Conservation (phyloP, 2,113 vertebrate genomes). For the Mixornis gularis region DNA sequence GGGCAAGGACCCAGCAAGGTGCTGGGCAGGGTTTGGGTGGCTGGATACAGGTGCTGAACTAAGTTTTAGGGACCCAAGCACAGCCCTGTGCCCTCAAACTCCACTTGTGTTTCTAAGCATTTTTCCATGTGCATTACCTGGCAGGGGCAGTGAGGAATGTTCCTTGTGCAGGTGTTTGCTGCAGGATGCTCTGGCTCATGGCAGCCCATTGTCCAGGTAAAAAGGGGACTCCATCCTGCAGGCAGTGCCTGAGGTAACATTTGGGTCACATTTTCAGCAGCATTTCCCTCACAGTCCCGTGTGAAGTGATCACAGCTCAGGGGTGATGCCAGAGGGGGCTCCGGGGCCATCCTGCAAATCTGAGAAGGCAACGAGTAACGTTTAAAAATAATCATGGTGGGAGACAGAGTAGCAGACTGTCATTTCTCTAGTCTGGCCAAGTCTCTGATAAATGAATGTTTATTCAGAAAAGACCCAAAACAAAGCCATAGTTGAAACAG, state of each 20-base stretch:
- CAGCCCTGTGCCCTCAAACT: background rate
- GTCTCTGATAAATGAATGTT: conserved; percentile 42
- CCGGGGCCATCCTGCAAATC: background rate
- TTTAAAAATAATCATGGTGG: conserved; percentile 38
- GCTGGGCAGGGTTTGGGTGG: background rate
- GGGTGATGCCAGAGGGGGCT: rapidly evolving
- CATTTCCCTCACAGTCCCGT: background rate
- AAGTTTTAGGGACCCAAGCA: rapidly evolving
- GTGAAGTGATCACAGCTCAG: background rate
- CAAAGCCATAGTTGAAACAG: conserved; percentile 2
- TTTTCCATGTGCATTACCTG: background rate
- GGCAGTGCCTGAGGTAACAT: background rate
- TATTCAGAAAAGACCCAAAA: conserved; percentile 54
- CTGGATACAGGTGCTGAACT: rapidly evolving
- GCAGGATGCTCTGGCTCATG: background rate
- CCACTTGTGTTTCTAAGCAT: background rate
- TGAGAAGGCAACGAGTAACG: background rate
- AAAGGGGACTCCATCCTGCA: background rate
- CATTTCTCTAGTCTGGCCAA: conserved; percentile 15
- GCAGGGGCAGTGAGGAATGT: background rate
- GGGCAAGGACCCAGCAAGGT: background rate
- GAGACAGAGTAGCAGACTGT: background rate
- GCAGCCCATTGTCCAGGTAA: rapidly evolving
- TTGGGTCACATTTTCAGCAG: background rate
- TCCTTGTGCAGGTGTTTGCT: background rate